phyloP scores from a whole-genome alignment of 2,888 invertebrate species.

The Taphrorychus bicolor region DNA sequence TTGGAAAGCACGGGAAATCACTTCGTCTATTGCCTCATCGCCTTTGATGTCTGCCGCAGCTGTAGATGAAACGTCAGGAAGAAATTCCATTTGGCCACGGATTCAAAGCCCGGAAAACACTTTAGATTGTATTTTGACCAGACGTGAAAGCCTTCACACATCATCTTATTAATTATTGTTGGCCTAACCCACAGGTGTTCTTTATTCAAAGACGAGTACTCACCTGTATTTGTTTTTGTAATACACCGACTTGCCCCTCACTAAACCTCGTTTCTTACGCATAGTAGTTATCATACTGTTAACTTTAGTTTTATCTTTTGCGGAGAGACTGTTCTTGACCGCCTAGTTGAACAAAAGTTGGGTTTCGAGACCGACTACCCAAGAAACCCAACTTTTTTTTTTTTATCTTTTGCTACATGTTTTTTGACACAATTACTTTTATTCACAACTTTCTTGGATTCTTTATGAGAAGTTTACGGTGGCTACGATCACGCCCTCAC shows the following conservation, averaged over 20 bases:
- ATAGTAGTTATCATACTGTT: conserved; percentile 33
- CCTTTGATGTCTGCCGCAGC: no score
- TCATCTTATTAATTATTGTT: not conserved
- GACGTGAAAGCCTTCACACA: not conserved
- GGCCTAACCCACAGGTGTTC: not conserved
- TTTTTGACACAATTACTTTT: no score
- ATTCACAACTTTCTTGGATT: not conserved
- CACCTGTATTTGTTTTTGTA: conserved; percentile 44
- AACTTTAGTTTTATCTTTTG: no score
- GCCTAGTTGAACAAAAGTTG: no score
- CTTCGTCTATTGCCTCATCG: no score
- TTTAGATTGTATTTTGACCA: not conserved
- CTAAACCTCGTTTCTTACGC: conserved; percentile 40
- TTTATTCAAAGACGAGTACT: conserved; percentile 5
- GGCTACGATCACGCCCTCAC: no score
- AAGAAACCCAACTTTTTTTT: not conserved
- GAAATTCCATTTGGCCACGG: no score
- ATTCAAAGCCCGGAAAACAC: no score
- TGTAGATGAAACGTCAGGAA: no score
- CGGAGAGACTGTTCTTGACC: no score
- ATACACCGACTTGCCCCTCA: conserved; percentile 44
- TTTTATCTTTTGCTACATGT: not conserved
- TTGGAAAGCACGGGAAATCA: no score
- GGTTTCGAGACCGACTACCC: no score
- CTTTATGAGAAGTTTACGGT: not conserved